Evolutionary conservation across 2,113 vertebrate genomes (phyloP).

Genomic region (Periophthalmodon schlosseri): DNA sequence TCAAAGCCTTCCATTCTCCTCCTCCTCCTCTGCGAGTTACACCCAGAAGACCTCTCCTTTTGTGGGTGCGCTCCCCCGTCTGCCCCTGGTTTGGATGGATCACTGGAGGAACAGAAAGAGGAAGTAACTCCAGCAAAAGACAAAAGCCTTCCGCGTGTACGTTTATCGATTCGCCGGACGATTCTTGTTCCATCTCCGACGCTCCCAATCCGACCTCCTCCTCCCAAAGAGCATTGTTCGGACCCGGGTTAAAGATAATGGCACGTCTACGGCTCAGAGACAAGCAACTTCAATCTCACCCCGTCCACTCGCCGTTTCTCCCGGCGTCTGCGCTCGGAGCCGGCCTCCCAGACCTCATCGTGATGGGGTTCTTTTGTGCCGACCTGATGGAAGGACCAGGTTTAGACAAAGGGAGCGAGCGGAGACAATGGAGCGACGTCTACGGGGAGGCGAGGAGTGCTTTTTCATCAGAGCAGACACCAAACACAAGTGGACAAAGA

Average conservation of each 20-base stretch:
- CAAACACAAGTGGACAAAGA: slow-evolving; percentile 8
- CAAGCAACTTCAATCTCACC: slow-evolving; percentile 56
- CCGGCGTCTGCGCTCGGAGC: slow-evolving; percentile 41
- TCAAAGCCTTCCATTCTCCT: slow-evolving; percentile 9
- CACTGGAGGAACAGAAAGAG: slow-evolving; percentile 29
- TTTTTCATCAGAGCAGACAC: slow-evolving; percentile 49
- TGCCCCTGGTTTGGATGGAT: slow-evolving; percentile 25
- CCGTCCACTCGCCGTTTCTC: slow-evolving; percentile 37
- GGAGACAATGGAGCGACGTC: slow-evolving; percentile 63
- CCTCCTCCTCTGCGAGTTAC: slow-evolving; percentile 5
- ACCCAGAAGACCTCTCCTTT: slow-evolving; percentile 26
- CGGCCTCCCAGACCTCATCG: slow-evolving; percentile 46
- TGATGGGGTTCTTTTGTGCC: slow-evolving; percentile 61
- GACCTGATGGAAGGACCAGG: slow-evolving; percentile 67
- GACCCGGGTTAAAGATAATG: slow-evolving; percentile 59
- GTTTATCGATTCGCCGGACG: slow-evolving; percentile 63
- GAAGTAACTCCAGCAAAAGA: slow-evolving; percentile 37
- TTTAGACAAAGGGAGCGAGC: slow-evolving; percentile 63
- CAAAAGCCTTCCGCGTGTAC: slow-evolving; percentile 47
- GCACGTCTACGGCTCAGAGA: slow-evolving; percentile 51
- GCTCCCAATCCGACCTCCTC: slow-evolving; percentile 53
- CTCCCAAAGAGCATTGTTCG: slow-evolving; percentile 58
- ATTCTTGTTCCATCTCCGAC: slow-evolving; percentile 65
- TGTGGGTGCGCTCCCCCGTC: slow-evolving; percentile 14
- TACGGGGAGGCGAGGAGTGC: slow-evolving; percentile 49